Evolutionary conservation across 2,113 vertebrate species (phyloP).

Genomic region (Dolichallabes microphthalmus): DNA sequence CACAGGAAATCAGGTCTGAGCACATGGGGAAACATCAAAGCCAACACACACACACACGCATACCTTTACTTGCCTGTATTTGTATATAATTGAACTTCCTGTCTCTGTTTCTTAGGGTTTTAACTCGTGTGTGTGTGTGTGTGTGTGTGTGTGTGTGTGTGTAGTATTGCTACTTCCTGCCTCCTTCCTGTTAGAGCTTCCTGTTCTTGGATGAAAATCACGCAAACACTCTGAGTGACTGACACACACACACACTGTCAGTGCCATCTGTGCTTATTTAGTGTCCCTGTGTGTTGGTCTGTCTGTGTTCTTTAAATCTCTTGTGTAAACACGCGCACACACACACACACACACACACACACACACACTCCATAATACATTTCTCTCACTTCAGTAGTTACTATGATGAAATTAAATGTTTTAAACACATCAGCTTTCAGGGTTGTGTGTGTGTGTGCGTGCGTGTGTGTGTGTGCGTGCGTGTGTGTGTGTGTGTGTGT

Average conservation of each 20-base stretch:
- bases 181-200: conserved; percentile 30
- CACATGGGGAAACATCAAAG: no score
- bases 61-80: background rate
- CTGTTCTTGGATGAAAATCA: conserved; percentile 26
- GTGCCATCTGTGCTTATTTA: conserved; percentile 4
- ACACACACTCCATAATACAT: background rate
- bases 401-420: background rate
- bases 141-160: background rate
- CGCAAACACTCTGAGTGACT: background rate
- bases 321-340: background rate
- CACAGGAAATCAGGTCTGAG: no score
- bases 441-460: background rate
- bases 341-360: background rate
- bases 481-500: no score
- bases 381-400: background rate
- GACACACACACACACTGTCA: conserved; percentile 17
- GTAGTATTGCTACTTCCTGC: conserved; percentile 42
- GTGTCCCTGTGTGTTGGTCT: background rate
- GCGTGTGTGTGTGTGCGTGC: no score
- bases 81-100: conserved; percentile 5
- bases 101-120: background rate
- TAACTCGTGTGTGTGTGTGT: background rate
- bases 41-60: no score
- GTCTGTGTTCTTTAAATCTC: conserved; percentile 3
- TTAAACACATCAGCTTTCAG: background rate